Evolutionary conservation across 2,797 vertebrate species (phyloP).

Genomic region (Chromobotia macracanthus): DNA sequence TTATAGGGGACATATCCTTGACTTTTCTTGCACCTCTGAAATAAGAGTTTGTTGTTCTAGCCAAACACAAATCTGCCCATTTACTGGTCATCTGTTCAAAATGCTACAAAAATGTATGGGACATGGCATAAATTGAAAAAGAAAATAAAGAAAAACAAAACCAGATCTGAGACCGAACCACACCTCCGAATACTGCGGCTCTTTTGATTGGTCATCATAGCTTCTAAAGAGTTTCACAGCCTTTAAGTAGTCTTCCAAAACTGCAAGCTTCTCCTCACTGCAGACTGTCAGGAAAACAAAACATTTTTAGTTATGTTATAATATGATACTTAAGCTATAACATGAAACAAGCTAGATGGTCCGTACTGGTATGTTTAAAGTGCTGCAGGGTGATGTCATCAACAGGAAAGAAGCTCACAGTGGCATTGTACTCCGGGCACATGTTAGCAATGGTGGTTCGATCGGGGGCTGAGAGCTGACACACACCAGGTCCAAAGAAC

Average conservation of each 20-base stretch:
- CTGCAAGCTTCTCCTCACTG: slow-evolving; percentile 83
- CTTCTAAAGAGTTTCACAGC: slow-evolving; percentile 90
- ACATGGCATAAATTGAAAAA: not conserved
- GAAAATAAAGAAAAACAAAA: not conserved
- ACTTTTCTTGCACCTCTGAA: no score
- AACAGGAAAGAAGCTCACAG: slow-evolving; percentile 95
- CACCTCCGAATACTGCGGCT: slow-evolving; percentile 92
- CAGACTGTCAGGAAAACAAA: slow-evolving; percentile 78
- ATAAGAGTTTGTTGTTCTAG: no score
- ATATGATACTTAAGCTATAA: no score
- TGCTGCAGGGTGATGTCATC: slow-evolving; percentile 93
- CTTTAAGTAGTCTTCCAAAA: slow-evolving; percentile 89
- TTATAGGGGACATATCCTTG: no score
- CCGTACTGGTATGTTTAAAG: slow-evolving; percentile 92
- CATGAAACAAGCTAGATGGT: no score
- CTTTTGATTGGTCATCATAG: slow-evolving; percentile 76
- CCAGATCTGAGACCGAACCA: not conserved
- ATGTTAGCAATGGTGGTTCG: slow-evolving; percentile 98
- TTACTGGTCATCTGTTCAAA: no score
- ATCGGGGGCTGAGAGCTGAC: slow-evolving; percentile 90
- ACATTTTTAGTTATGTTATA: no score
- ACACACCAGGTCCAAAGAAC: slow-evolving; percentile 92
- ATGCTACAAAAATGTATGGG: no score
- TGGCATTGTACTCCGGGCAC: slow-evolving; percentile 95
- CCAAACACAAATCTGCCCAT: no score